A percentile compares a stretch with the other conserved stretches of the same genome.
Conservation (phyloP, 2,888 invertebrate species). For the Lumbricus terrestris region DNA sequence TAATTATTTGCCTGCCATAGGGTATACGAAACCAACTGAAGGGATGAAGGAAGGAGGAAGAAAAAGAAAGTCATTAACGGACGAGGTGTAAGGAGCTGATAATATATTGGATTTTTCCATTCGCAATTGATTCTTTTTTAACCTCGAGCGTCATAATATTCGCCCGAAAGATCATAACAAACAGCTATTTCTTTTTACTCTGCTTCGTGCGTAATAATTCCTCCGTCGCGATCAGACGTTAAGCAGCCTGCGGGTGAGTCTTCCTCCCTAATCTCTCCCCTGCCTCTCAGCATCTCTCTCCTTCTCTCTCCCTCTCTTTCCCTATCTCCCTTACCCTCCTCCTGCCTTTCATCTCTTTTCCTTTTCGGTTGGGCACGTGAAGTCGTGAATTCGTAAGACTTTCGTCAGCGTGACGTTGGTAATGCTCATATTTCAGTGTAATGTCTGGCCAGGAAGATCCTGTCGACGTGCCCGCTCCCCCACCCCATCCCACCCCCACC, state of each 20-base stretch:
- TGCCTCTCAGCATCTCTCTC: too few species aligned
- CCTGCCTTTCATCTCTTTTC: neutral
- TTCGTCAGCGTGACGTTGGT: neutral
- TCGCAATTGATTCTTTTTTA: neutral
- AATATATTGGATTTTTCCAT: too few species aligned
- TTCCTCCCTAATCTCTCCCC: neutral
- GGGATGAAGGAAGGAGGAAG: neutral
- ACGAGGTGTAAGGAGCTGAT: neutral
- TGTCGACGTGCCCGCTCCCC: neutral
- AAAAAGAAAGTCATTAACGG: neutral
- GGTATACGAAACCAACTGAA: neutral
- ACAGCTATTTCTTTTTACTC: neutral
- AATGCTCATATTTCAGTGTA: conserved; percentile 3
- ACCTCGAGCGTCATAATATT: neutral
- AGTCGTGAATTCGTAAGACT: neutral
- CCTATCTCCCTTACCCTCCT: neutral
- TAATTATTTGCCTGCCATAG: neutral
- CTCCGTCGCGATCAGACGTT: neutral
- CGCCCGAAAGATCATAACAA: neutral
- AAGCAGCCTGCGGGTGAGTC: neutral
- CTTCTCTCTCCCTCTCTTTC: neutral
- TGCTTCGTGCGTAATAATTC: neutral
- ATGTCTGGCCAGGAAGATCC: neutral
- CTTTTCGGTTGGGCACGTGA: neutral
- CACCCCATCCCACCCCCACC: too few species aligned